A percentile compares a stretch with the other conserved stretches of the same genome.
These are phyloP conservation scores for Tineola bisselliella DNA, from an alignment of 2,888 invertebrate genomes.

Conservation along the genomic window DNA sequence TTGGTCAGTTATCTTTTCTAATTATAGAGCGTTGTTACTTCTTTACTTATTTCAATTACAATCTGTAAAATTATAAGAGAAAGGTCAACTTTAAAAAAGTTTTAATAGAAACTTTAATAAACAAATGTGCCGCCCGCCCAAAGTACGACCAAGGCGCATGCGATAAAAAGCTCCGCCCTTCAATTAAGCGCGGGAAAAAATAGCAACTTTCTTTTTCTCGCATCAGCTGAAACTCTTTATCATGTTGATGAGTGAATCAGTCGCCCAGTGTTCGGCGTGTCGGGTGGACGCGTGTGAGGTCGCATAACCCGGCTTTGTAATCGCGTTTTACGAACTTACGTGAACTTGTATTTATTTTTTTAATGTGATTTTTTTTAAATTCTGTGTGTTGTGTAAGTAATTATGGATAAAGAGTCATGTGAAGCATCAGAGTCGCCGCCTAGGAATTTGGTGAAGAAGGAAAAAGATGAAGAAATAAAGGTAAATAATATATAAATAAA, in stretches of 20 bases:
- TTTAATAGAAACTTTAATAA: background rate
- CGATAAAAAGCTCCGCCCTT: constrained; percentile 44
- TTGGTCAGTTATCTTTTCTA: too few species aligned
- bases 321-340: constrained; percentile 41
- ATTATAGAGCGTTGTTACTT: too few species aligned
- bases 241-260: constrained; percentile 21
- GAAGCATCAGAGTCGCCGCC: constrained; percentile 41
- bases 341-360: constrained; percentile 31
- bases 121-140: constrained; percentile 28
- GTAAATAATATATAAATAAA: constrained; percentile 38
- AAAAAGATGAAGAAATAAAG: constrained; percentile 81
- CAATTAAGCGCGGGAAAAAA: constrained; percentile 13
- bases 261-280: constrained; percentile 39
- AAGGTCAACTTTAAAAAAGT: background rate
- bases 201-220: background rate
- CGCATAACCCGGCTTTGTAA: constrained; percentile 24
- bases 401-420: constrained; percentile 3
- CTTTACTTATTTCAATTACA: too few species aligned
- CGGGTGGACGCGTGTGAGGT: constrained; percentile 20
- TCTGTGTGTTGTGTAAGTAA: background rate
- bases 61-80: too few species aligned
- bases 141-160: constrained; percentile 26
- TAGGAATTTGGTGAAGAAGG: constrained; percentile 71
- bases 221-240: background rate
- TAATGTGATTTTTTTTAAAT: constrained; percentile 19